These are phyloP conservation scores for Drosophila sp. DNA, from an alignment of 1,140 invertebrate species.

Conservation along the genomic window DNA sequence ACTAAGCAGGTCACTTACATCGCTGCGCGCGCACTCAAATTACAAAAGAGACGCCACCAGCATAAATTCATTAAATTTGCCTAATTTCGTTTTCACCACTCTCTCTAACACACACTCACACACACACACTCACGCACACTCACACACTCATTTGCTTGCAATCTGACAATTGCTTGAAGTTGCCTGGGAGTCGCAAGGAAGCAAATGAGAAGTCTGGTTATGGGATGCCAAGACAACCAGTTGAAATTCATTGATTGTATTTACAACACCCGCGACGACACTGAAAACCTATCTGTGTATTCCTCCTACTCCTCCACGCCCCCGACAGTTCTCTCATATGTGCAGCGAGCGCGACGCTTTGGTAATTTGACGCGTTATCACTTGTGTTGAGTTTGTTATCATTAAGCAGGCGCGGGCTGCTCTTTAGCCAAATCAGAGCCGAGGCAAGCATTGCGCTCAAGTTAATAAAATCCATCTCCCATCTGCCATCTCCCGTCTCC, in stretches of 20 bases:
- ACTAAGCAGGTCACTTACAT: conserved; percentile 76
- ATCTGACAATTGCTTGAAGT: conserved; percentile 52
- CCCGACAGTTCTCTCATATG: conserved; percentile 4
- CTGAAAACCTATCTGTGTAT: conserved; percentile 25
- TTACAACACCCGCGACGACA: conserved; percentile 69
- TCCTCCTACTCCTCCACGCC: no score
- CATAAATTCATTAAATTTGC: conserved; percentile 83
- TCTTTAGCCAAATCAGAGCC: conserved; percentile 79
- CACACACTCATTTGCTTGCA: conserved; percentile 27
- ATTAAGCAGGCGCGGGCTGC: conserved; percentile 73
- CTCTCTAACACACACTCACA: conserved; percentile 43
- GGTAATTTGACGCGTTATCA: conserved; percentile 83
- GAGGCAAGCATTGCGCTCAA: conserved; percentile 47
- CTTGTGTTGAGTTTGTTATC: conserved; percentile 83
- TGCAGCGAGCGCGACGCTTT: conserved; percentile 42
- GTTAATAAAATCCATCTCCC: conserved; percentile 70
- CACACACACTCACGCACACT: conserved; percentile 26
- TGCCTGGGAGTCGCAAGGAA: conserved; percentile 25
- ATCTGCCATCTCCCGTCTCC: no score
- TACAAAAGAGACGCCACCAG: conserved; percentile 80
- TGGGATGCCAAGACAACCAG: conserved; percentile 70
- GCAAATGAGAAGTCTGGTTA: conserved; percentile 41
- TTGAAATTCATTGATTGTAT: conserved; percentile 83
- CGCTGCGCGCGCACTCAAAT: conserved; percentile 68
- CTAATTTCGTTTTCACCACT: conserved; percentile 74